Percentiles rank a stretch among this genome's conserved stretches.
Conservation (phyloP, 2,888 invertebrate genomes). For the Pteria penguin region DNA sequence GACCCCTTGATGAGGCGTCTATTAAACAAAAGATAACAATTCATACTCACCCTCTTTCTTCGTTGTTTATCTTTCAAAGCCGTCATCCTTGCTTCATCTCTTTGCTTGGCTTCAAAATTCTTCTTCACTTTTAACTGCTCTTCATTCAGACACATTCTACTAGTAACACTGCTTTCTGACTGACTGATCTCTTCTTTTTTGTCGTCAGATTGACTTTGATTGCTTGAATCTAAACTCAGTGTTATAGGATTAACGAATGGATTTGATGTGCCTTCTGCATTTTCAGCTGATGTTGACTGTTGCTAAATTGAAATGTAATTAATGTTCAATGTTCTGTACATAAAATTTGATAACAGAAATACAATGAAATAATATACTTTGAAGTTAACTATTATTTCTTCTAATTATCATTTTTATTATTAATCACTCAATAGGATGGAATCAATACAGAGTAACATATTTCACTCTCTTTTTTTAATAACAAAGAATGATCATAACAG, state of each 20-base stretch:
- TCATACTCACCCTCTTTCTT: constrained; percentile 65
- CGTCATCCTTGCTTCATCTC: constrained; percentile 64
- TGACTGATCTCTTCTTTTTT: constrained; percentile 38
- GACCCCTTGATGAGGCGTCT: too few species aligned
- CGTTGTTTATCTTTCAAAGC: constrained; percentile 64
- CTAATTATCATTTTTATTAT: too few species aligned
- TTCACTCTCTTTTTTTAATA: too few species aligned
- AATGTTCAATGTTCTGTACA: not conserved
- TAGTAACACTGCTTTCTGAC: constrained; percentile 63
- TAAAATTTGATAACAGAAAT: not conserved
- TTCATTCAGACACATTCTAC: constrained; percentile 68
- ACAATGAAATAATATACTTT: too few species aligned
- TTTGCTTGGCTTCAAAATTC: constrained; percentile 70
- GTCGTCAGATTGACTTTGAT: not conserved
- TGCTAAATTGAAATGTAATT: constrained; percentile 5
- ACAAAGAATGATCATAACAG: too few species aligned
- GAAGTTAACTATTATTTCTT: too few species aligned
- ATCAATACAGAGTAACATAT: too few species aligned
- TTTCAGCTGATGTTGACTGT: constrained; percentile 45
- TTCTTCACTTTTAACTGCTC: constrained; percentile 69
- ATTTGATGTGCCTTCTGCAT: constrained; percentile 47
- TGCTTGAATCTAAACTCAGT: constrained; percentile 19
- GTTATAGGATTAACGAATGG: constrained; percentile 61
- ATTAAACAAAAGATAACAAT: too few species aligned
- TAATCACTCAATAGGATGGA: too few species aligned